These are phyloP conservation scores for Bradypodion ventrale DNA, from an alignment of 2,797 vertebrate species.

Conservation along the genomic window DNA sequence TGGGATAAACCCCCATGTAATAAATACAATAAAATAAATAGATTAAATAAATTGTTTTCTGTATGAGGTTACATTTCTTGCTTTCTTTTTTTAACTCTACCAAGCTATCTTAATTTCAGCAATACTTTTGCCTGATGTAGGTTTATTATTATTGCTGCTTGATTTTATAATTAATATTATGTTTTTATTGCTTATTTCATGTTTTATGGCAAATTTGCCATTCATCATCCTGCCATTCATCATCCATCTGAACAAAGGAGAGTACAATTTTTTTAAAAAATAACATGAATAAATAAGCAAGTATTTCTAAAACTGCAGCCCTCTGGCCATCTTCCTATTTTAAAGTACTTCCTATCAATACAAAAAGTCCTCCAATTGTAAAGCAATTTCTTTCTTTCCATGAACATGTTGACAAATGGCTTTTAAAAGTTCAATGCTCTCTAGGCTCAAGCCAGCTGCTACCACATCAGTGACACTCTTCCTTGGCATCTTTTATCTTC, in stretches of 20 bases:
- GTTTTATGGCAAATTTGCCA: neutral
- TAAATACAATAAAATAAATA: too few species aligned
- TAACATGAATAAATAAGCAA: neutral
- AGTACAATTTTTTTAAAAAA: neutral
- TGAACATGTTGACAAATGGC: neutral
- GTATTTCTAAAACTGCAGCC: neutral
- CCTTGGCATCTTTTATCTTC: slow-evolving; percentile 12
- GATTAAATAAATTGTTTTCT: too few species aligned
- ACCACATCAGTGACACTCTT: slow-evolving; percentile 5
- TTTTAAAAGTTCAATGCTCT: slow-evolving; percentile 15
- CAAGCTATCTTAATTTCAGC: neutral
- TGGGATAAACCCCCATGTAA: too few species aligned
- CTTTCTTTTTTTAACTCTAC: neutral
- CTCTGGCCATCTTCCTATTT: neutral
- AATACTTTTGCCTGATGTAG: neutral
- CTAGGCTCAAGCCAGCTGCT: neutral
- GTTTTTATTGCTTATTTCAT: neutral
- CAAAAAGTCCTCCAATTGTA: neutral
- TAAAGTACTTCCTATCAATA: neutral
- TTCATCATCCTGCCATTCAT: neutral
- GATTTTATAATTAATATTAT: neutral
- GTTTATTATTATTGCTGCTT: neutral
- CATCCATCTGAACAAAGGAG: neutral
- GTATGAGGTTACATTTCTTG: too few species aligned
- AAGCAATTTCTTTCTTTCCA: neutral